phyloP scores from a whole-genome alignment of 2,888 invertebrate genomes.

The Palloptera scutellata region DNA sequence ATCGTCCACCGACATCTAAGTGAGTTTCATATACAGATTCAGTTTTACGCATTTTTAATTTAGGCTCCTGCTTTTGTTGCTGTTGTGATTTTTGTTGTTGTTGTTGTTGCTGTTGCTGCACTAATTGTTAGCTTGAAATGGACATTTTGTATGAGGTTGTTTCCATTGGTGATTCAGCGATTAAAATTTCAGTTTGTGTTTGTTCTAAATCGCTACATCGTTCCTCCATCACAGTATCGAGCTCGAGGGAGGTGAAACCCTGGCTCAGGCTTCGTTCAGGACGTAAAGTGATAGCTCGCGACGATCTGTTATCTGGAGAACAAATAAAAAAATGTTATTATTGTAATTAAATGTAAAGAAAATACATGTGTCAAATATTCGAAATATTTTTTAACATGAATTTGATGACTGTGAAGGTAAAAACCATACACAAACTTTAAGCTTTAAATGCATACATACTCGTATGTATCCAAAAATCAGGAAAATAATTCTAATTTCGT shows the following conservation, averaged over 20 bases:
- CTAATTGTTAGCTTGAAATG: slow-evolving; percentile 58
- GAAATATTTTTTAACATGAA: too few relatives aligned
- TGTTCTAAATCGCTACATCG: slow-evolving; percentile 85
- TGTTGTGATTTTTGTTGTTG: slow-evolving; percentile 37
- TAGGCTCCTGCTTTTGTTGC: slow-evolving; percentile 35
- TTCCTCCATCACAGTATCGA: slow-evolving; percentile 86
- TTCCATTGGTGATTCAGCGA: slow-evolving; percentile 62
- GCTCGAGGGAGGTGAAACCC: slow-evolving; percentile 79
- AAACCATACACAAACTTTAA: too few relatives aligned
- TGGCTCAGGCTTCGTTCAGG: slow-evolving; percentile 75
- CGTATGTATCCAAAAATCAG: too few relatives aligned
- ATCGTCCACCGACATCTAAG: neutral
- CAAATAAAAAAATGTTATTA: slow-evolving; percentile 3
- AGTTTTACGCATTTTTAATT: slow-evolving; percentile 43
- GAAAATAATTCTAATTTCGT: too few relatives aligned
- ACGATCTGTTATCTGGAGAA: slow-evolving; percentile 66
- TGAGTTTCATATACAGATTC: slow-evolving; percentile 46
- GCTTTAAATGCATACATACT: too few relatives aligned
- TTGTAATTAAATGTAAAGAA: too few relatives aligned
- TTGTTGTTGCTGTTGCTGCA: slow-evolving; percentile 27
- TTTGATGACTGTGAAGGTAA: too few relatives aligned
- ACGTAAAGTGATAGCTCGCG: slow-evolving; percentile 70
- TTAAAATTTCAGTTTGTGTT: slow-evolving; percentile 66
- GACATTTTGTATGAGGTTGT: slow-evolving; percentile 55
- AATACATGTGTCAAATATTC: too few relatives aligned